Evolutionary conservation across 2,797 vertebrate genomes (phyloP).

Genomic region (Ambastaia sidthimunki): DNA sequence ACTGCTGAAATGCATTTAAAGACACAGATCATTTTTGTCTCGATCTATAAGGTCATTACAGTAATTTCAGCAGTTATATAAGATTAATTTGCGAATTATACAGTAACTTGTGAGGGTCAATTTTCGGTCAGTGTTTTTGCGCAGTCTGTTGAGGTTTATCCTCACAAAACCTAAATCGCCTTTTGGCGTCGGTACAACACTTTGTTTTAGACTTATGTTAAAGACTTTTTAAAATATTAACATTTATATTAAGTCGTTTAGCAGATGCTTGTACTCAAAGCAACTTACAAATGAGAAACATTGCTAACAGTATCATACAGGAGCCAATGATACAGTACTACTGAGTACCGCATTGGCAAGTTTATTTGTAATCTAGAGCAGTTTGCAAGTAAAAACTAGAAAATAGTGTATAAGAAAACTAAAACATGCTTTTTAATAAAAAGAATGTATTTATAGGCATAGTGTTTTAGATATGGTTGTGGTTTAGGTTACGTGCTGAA

Average conservation of each 20-base stretch:
- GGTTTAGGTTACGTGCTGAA: neutral
- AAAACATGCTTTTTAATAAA: neutral
- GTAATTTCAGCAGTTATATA: neutral
- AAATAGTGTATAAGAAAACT: neutral
- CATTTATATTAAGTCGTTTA: neutral
- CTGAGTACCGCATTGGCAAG: no score
- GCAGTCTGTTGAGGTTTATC: neutral
- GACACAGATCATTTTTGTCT: neutral
- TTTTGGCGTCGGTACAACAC: neutral
- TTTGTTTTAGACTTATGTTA: neutral
- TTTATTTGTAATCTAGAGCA: no score
- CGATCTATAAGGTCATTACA: neutral
- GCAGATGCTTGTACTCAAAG: neutral
- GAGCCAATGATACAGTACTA: neutral
- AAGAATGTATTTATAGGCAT: neutral
- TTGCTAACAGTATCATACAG: neutral
- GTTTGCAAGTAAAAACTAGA: neutral
- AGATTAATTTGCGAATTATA: neutral
- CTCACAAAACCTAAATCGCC: neutral
- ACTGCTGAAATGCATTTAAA: neutral
- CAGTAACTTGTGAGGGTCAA: neutral
- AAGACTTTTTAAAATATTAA: neutral
- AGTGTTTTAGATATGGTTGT: neutral
- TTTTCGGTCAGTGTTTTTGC: neutral
- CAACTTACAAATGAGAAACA: neutral